Percentiles rank a stretch among this genome's conserved stretches.
phyloP scores from a whole-genome alignment of 2,113 vertebrate species.

The Rhizomys pruinosus region DNA sequence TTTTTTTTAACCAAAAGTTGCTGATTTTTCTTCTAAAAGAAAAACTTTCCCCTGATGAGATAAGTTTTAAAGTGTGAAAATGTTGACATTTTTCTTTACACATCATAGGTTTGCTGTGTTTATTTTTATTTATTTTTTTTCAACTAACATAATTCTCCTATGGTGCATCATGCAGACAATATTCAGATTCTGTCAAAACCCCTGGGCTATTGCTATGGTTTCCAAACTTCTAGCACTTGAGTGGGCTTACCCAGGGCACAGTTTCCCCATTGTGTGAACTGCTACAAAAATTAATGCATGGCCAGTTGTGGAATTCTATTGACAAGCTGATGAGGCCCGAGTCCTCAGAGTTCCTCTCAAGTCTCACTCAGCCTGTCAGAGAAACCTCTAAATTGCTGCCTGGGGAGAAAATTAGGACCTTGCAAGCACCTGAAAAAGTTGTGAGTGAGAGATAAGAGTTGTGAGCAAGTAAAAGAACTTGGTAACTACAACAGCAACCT shows the following conservation, averaged over 20 bases:
- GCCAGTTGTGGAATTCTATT: slow-evolving; percentile 54
- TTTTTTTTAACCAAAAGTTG: slow-evolving; percentile 71
- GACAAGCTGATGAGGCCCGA: slow-evolving; percentile 69
- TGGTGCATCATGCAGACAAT: slow-evolving; percentile 47
- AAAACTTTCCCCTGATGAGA: slow-evolving; percentile 71
- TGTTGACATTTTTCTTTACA: slow-evolving; percentile 79
- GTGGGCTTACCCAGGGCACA: slow-evolving; percentile 43
- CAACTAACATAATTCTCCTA: slow-evolving; percentile 44
- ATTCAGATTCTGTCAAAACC: slow-evolving; percentile 66
- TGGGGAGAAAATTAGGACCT: slow-evolving; percentile 51
- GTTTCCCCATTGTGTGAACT: slow-evolving; percentile 70
- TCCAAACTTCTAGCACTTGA: slow-evolving; percentile 53
- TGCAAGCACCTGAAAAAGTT: slow-evolving; percentile 37
- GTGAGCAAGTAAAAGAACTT: not conserved
- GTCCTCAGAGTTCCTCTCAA: slow-evolving; percentile 50
- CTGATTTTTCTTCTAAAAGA: slow-evolving; percentile 69
- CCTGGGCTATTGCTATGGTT: slow-evolving; percentile 49
- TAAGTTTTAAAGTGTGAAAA: slow-evolving; percentile 81
- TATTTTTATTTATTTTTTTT: slow-evolving; percentile 56
- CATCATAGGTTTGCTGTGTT: slow-evolving; percentile 72
- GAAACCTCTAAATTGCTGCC: slow-evolving; percentile 67
- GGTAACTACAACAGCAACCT: not conserved
- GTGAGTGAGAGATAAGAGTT: slow-evolving; percentile 30
- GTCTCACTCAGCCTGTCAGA: slow-evolving; percentile 56
- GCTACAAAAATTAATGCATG: slow-evolving; percentile 67